phyloP scores from a whole-genome alignment of 2,888 invertebrate genomes.

The Sclerodermus sp. region DNA sequence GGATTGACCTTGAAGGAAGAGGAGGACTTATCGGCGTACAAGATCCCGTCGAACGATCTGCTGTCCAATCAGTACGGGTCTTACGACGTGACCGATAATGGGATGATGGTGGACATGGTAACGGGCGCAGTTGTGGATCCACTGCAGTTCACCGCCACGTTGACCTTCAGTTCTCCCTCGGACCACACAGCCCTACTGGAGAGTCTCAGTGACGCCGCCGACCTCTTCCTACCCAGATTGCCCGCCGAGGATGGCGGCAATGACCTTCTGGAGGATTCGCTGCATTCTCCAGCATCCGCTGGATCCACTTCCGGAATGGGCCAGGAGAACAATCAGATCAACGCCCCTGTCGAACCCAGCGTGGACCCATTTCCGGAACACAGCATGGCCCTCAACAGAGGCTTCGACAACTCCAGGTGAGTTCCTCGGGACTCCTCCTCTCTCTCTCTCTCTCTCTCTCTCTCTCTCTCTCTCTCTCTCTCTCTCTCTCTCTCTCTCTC shows the following conservation, averaged over 20 bases:
- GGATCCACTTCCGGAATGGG: conserved; percentile 42
- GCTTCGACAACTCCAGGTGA: conserved; percentile 44
- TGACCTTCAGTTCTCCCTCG: conserved; percentile 77
- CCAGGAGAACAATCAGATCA: conserved; percentile 59
- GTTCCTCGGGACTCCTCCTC: too few relatives aligned
- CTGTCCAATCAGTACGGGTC: conserved; percentile 63
- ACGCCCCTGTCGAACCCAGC: conserved; percentile 67
- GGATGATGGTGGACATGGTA: conserved; percentile 81
- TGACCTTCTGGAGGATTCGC: conserved; percentile 69
- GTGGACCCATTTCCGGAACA: conserved; percentile 79
- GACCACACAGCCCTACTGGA: conserved; percentile 75
- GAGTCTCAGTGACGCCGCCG: conserved; percentile 77
- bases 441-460: too few relatives aligned
- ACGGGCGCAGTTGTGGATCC: conserved; percentile 77
- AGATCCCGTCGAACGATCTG: conserved; percentile 70
- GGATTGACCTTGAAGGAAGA: conserved; percentile 78
- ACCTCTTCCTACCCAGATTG: conserved; percentile 75
- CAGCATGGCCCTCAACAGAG: conserved; percentile 59
- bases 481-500: too few relatives aligned
- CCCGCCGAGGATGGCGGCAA: conserved; percentile 66
- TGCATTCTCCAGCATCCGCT: conserved; percentile 69
- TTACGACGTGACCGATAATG: conserved; percentile 70
- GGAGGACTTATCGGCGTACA: conserved; percentile 73
- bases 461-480: too few relatives aligned
- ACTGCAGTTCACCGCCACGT: conserved; percentile 77